Conservation (phyloP, 2,113 vertebrate genomes). For the Labeo catla region DNA sequence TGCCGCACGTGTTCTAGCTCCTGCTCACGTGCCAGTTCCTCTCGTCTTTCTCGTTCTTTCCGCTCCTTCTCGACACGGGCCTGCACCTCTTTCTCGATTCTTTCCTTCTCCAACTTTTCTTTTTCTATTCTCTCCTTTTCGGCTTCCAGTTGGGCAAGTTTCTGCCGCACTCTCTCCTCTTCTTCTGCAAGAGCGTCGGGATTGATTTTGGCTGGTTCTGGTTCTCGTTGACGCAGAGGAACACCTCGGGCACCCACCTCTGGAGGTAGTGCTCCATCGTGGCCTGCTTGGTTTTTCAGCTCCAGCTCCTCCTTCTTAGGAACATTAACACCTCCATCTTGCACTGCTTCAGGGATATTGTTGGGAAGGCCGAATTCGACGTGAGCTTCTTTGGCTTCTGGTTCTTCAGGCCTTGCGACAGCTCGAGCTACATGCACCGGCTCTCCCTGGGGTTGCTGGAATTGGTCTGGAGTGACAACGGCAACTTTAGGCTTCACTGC, state of each 20-base stretch:
- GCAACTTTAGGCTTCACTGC: conserved; percentile 63
- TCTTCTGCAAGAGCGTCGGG: conserved; percentile 29
- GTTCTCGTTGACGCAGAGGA: conserved; percentile 57
- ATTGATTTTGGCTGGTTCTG: conserved; percentile 14
- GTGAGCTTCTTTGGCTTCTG: neutral
- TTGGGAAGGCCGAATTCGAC: neutral
- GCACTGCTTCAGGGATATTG: neutral
- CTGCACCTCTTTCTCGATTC: conserved; percentile 39
- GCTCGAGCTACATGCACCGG: conserved; percentile 32
- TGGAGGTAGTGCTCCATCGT: neutral
- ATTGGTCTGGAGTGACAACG: conserved; percentile 25
- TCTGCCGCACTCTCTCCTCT: conserved; percentile 56
- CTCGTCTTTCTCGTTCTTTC: conserved; percentile 28
- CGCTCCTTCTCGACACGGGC: conserved; percentile 47
- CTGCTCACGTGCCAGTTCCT: conserved; percentile 46
- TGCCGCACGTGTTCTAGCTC: conserved; percentile 13
- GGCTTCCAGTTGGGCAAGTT: conserved; percentile 45
- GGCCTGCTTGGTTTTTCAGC: neutral
- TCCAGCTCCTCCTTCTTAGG: conserved; percentile 26
- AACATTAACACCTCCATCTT: conserved; percentile 14
- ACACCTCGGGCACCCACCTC: conserved; percentile 71
- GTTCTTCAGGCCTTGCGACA: neutral
- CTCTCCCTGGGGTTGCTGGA: conserved; percentile 57
- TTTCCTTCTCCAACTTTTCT: conserved; percentile 57
- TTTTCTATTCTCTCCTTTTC: conserved; percentile 51